Evolutionary conservation across 2,113 vertebrate genomes (phyloP).

Genomic region (Strix uralensis): DNA sequence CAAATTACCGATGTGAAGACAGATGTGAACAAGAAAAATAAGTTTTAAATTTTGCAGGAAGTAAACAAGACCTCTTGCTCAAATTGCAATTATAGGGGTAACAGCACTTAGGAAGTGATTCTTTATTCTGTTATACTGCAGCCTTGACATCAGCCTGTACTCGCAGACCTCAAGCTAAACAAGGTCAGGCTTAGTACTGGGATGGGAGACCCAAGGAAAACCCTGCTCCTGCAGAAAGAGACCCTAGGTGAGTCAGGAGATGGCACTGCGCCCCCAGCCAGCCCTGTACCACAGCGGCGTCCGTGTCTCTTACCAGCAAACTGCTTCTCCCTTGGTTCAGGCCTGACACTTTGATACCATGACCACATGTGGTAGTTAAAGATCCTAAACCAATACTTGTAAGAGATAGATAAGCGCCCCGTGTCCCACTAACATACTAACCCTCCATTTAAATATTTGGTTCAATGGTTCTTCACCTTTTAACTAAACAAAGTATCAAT

Average conservation of each 20-base stretch:
- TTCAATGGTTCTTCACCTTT: not conserved
- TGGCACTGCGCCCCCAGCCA: slow-evolving; percentile 11
- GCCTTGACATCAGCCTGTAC: slow-evolving; percentile 20
- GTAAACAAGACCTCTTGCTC: slow-evolving; percentile 64
- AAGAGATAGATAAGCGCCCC: not conserved
- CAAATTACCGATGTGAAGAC: slow-evolving; percentile 71
- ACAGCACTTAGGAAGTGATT: not conserved
- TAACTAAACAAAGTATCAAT: not conserved
- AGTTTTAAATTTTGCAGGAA: slow-evolving; percentile 55
- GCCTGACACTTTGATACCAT: slow-evolving; percentile 10
- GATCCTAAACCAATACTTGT: not conserved
- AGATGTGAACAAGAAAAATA: slow-evolving; percentile 70
- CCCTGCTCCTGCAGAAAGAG: slow-evolving; percentile 48
- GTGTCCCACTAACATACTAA: not conserved
- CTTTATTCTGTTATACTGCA: not conserved
- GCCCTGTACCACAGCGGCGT: not conserved
- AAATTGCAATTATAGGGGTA: slow-evolving; percentile 23
- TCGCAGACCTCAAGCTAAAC: slow-evolving; percentile 54
- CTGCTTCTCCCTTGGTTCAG: not conserved
- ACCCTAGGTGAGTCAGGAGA: slow-evolving; percentile 65
- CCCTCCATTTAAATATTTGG: not conserved
- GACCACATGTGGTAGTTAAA: slow-evolving; percentile 55
- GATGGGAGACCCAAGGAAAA: slow-evolving; percentile 58
- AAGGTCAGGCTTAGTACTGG: slow-evolving; percentile 51
- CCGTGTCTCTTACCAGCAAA: not conserved